Evolutionary conservation across 30 jellyfish, hydroid and myxozoan genomes (phyloP), one percentile per base, ranked within the genome.

Genomic region (Aurelia aurita): DNA sequence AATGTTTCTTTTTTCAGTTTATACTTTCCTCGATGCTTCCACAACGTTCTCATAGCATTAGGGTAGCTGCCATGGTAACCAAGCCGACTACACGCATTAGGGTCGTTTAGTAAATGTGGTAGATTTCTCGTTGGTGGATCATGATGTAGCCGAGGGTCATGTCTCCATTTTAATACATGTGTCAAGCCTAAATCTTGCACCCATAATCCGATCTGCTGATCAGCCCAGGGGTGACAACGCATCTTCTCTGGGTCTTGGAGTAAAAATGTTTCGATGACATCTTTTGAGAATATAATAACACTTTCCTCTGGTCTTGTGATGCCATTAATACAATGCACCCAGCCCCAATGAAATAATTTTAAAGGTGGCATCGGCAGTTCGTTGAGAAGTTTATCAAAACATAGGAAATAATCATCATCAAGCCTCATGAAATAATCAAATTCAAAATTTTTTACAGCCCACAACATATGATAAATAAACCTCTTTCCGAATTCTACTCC

Each of bases 31-130:
- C 89, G 61, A 28, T 74, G 60, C 25, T 73, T 55, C 98, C 98
- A 92, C 32, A 92, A 75, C 31, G 67, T 49, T 49, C 87, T 83
- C 97, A 87, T 92, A 27, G 47, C 47, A 26, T 64, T 29, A 12
- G 98, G 95, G 46, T 92, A 92, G 72, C 89, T 66, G 12, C 98
- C 98, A 46, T 92, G 98, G 32, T 86, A 79, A 21, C 95, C 98
- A 21, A 92, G 81, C 46, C 22, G 84, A 7, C 65, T 61, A 39
- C 51, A 39, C 14, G 53, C 66, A 21, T 95, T 86, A 9, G 87
- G 80, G 71, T 92, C 74, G 46, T 92, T 61, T 18, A 60, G 47
- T 21, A 63, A 49, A 16, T 29, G n/a, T 47, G 51, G 32, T 3
- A 91, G 21, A 47, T 54, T 72, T 16, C 73, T 62, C 51, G 79